A percentile compares a stretch with the other conserved stretches of the same genome.
Evolutionary conservation across 2,888 invertebrate genomes (phyloP).

Genomic region (Chrysolina haemoptera): DNA sequence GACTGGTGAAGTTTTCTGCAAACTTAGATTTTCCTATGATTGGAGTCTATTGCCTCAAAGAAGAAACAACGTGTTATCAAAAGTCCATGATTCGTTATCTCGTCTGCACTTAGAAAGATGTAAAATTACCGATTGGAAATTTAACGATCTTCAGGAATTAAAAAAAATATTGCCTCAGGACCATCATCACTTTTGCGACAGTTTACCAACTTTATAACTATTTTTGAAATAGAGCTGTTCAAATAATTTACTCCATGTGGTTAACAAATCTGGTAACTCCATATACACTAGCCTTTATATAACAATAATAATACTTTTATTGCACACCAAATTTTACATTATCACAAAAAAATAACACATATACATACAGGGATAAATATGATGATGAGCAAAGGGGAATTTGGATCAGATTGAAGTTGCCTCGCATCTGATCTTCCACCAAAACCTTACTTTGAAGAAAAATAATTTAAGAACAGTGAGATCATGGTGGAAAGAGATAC

Average conservation of each 20-base stretch:
- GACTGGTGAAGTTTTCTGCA: constrained; percentile 2
- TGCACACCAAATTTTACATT: no score
- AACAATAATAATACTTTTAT: no score
- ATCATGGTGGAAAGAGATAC: no score
- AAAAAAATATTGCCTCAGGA: constrained; percentile 15
- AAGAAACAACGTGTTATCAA: not conserved
- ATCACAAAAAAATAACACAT: no score
- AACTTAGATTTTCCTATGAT: constrained; percentile 17
- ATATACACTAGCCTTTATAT: constrained; percentile 9
- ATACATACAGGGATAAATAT: no score
- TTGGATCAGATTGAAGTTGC: no score
- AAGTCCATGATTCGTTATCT: not conserved
- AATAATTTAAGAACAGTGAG: no score
- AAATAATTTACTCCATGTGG: constrained; percentile 12
- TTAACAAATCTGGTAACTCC: constrained; percentile 17
- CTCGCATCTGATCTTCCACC: no score
- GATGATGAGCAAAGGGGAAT: no score
- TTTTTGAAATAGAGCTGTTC: constrained; percentile 10
- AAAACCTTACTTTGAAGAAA: no score
- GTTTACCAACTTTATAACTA: constrained; percentile 4
- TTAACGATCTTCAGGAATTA: constrained; percentile 17
- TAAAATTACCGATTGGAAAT: constrained; percentile 6
- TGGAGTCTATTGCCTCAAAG: constrained; percentile 21
- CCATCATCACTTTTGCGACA: constrained; percentile 16
- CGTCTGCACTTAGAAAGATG: not conserved